Base-by-base conservation (phyloP, 2,113 vertebrate species). In the Meleagris gallopavo region DNA sequence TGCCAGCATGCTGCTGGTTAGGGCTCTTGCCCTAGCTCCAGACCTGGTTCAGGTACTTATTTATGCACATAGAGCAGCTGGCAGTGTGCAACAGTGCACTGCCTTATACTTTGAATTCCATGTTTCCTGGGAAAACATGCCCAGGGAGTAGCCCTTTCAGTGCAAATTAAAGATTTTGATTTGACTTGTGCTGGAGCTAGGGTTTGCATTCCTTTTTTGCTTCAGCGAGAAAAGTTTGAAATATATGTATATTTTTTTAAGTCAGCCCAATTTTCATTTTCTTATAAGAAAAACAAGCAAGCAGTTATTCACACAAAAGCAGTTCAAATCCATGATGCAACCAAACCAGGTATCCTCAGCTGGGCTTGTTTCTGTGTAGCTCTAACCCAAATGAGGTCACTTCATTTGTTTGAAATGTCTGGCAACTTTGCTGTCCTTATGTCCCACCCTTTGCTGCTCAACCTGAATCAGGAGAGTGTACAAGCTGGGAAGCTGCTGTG, bases 291-390 rank as follows among this genome's bases (percentile, higher is more conserved):
- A 57, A 30, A 32, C 32, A 67, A 60, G 15, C 10, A 24, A 82
- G 25, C 34, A 76, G n/a, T 30, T 78, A 67, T 13, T 72, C 40
- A 21, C 27, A 46, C 0, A 0, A 11, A 54, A 0, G 0, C 13
- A 25, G 3, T 69, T 93, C 24, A 45, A 24, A 87, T 73, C 46
- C 18, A 11, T 87, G 93, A 72, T 76, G 22, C 34, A 43, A 43
- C 43, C 25, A 41, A 61, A 77, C 32, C 13, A 54, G 13, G 1
- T 67, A 11, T 72, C 32, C 5, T 10, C 52, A 54, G 6, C 13
- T 40, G 41, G 24, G 27, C 46, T 22, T 29, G 17, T 9, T 73
- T 83, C 50, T 77, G 24, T 60, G 8, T 65, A 48, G 10, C 45
- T 86, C 62, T 74, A 45, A 36, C 18, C 3, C 15, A 54, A 8